Conservation (phyloP, 1,140 invertebrate genomes). For the Nasonia giraulti region DNA sequence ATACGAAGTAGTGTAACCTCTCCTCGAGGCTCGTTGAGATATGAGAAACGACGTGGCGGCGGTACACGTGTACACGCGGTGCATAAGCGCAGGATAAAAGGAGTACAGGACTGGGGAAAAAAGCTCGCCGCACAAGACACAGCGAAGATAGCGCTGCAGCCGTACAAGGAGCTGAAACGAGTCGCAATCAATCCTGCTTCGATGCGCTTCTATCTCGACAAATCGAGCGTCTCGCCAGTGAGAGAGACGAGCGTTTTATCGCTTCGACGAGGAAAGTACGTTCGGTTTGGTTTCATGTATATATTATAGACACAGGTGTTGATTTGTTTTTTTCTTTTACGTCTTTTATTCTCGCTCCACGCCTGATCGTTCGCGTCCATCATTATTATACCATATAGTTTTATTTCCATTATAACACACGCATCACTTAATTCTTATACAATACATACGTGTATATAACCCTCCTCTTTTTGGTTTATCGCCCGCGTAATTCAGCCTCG, state of each 20-base stretch:
- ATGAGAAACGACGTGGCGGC: not conserved
- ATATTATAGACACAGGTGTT: not conserved
- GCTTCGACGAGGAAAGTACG: not conserved
- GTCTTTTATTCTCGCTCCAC: not conserved
- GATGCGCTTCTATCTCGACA: conserved; percentile 3
- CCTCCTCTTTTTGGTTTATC: not conserved
- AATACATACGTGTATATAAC: not conserved
- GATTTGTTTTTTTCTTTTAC: not conserved
- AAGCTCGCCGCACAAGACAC: conserved; percentile 19
- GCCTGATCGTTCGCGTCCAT: no score
- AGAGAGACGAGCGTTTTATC: not conserved
- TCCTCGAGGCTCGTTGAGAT: not conserved
- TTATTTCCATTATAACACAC: conserved; percentile 25
- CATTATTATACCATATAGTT: not conserved
- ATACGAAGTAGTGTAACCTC: no score
- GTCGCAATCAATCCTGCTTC: conserved; percentile 10
- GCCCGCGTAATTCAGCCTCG: not conserved
- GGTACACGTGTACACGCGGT: not conserved
- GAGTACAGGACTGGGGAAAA: not conserved
- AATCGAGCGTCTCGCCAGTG: not conserved
- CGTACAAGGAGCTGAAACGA: conserved; percentile 16
- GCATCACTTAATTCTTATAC: not conserved
- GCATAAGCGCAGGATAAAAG: not conserved
- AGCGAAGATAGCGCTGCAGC: not conserved
- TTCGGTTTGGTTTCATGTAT: not conserved